A percentile compares a stretch with the other conserved stretches of the same genome.
These are phyloP conservation scores for Serranus cabrilla DNA, from an alignment of 2,797 vertebrate genomes.

Conservation along the genomic window DNA sequence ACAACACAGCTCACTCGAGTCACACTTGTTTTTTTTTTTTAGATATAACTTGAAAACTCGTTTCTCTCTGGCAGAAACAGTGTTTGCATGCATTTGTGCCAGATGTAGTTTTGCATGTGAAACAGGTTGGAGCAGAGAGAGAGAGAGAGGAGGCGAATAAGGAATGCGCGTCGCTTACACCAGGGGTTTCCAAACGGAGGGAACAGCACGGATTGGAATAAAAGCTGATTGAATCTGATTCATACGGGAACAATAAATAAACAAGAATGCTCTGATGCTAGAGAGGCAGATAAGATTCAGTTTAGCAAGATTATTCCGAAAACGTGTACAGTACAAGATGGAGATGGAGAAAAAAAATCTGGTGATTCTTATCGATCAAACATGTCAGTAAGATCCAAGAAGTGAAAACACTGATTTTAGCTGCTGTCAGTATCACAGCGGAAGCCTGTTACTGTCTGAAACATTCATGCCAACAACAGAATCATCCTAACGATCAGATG, in stretches of 20 bases:
- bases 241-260: conserved; percentile 28
- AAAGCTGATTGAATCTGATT: conserved; percentile 34
- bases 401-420: neutral
- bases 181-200: conserved; percentile 9
- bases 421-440: neutral
- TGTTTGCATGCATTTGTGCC: conserved; percentile 41
- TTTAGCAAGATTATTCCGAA: conserved; percentile 19
- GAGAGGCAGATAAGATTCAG: conserved; percentile 12
- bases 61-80: conserved; percentile 30
- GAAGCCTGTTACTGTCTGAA: neutral
- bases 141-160: conserved; percentile 14
- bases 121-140: conserved; percentile 41
- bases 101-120: conserved; percentile 52
- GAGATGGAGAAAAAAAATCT: conserved; percentile 1
- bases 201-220: neutral
- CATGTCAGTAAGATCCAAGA: conserved; percentile 11
- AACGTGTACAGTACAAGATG: conserved; percentile 13
- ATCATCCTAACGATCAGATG: neutral
- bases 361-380: conserved; percentile 20
- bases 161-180: conserved; percentile 22
- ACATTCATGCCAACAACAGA: neutral
- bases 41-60: conserved; percentile 34
- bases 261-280: neutral
- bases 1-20: conserved; percentile 57
- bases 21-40: conserved; percentile 62